phyloP scores from a whole-genome alignment of 2,113 vertebrate species.

The Hemibates koningsi region DNA sequence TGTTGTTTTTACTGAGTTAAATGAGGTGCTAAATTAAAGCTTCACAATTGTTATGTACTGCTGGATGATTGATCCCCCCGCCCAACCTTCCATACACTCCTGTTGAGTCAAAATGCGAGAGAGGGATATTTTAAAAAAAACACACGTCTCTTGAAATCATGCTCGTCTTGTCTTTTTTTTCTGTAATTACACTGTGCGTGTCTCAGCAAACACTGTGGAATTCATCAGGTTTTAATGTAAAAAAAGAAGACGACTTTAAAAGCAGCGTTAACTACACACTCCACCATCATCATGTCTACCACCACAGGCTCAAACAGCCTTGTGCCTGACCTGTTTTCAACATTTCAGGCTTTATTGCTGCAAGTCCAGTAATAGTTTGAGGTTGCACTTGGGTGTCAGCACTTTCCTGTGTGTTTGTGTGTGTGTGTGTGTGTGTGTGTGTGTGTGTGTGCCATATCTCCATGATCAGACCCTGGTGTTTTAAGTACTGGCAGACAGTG shows the following conservation, averaged over 20 bases:
- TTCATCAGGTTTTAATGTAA: neutral
- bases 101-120: neutral
- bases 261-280: neutral
- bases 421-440: slow-evolving; percentile 36
- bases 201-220: slow-evolving; percentile 30
- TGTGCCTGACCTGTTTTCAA: slow-evolving; percentile 47
- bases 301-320: slow-evolving; percentile 10
- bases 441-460: slow-evolving; percentile 59
- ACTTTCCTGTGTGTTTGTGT: slow-evolving; percentile 51
- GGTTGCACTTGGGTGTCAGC: slow-evolving; percentile 61
- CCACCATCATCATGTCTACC: neutral
- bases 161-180: neutral
- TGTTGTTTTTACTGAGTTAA: slow-evolving; percentile 66
- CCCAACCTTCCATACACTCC: neutral
- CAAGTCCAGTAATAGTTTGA: slow-evolving; percentile 48
- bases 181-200: slow-evolving; percentile 22
- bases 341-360: slow-evolving; percentile 41
- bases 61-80: slow-evolving; percentile 36
- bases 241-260: neutral
- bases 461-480: slow-evolving; percentile 60
- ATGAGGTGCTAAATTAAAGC: slow-evolving; percentile 74
- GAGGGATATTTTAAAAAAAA: neutral
- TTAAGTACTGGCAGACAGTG: slow-evolving; percentile 57
- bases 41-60: slow-evolving; percentile 31
- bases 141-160: neutral